Evolutionary conservation across 1,140 invertebrate species (phyloP), one percentile per base, ranked within the genome.

Genomic region (Leptinotarsa texana): DNA sequence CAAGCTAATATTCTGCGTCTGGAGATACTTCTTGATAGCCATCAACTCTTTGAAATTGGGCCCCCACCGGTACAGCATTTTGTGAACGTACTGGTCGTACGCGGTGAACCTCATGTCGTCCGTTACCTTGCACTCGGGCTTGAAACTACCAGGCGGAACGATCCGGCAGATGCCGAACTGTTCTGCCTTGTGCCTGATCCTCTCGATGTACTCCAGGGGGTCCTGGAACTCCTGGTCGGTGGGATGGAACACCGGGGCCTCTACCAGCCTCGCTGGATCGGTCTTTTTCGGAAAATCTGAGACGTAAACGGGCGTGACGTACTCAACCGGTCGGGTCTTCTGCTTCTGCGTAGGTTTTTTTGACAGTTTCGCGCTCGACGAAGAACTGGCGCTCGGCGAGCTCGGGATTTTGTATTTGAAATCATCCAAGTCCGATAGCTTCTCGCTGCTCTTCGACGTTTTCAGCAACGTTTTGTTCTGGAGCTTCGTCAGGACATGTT

Each of bases 21-120:
- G 88, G 69, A 97, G 86, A 86, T 95, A 93, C 80, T 94, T 93
- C 79, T 92, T 93, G 48, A 98, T 96, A 17, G 95, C 95, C 82
- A 92, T 92, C 83, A 96, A 89, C 85, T 97, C 94, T 76, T 93
- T 92, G 1, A 94, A 92, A 84, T 94, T 96, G 0, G 95, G 92
- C 1, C 96, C 96, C 95, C 95, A 98, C 4, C 96, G 89, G 78
- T 93, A 90, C 76, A 93, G 89, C 91, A 98, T 93, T 79, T 95
- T 94, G 81, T 96, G 93, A 22, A 97, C 91, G 80, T 97, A 97
- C 82, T 98, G 96, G 85, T 96, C 96, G 72, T 96, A 93, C 1
- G 94, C 94, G 0, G 93, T 95, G 63, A 85, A 85, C 13, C 84
- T 82, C 98, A 98, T 69, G 93, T 87, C 90, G 95, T 94, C 80